Conservation (phyloP, 2,888 invertebrate genomes). For the Lepidonotus clava region DNA sequence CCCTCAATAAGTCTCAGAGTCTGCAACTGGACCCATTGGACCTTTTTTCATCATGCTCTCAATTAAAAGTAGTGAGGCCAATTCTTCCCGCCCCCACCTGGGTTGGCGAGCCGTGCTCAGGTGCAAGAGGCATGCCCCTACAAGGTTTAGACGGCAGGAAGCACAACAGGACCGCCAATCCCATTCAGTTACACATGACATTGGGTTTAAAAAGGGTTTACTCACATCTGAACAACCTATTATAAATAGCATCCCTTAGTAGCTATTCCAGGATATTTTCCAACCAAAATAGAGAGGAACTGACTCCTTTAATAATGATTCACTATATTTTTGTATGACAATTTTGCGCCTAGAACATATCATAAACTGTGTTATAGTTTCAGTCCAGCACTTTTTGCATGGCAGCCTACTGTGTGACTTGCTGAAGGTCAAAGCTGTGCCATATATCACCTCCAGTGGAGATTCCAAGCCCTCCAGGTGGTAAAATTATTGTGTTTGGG, state of each 20-base stretch:
- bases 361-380: no score
- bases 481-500: slow-evolving; percentile 41
- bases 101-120: background rate
- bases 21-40: background rate
- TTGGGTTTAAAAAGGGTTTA: no score
- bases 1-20: background rate
- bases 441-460: background rate
- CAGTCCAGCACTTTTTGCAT: no score
- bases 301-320: no score
- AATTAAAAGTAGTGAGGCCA: slow-evolving; percentile 42
- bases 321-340: no score
- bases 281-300: no score
- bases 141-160: background rate
- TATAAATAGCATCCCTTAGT: background rate
- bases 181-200: slow-evolving; percentile 2
- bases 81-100: background rate
- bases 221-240: background rate
- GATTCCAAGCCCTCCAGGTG: slow-evolving; percentile 4
- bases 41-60: background rate
- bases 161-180: background rate
- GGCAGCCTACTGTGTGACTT: no score
- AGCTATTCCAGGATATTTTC: background rate
- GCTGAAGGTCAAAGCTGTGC: background rate
- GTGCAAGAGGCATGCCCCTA: background rate
- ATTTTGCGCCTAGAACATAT: no score